Conservation (phyloP, 1,140 invertebrate genomes). For the Neodiprion fabricii region DNA sequence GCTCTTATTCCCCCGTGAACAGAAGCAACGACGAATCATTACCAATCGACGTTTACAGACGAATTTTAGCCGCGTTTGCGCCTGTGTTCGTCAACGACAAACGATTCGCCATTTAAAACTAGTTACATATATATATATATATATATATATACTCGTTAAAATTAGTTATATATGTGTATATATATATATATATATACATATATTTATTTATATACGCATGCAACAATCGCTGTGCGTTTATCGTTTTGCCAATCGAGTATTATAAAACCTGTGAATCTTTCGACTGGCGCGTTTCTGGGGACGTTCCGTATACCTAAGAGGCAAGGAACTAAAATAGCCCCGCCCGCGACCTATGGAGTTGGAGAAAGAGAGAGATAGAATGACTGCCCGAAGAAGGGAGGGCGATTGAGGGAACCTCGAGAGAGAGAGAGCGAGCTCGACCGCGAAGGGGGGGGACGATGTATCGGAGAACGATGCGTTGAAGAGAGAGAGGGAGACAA, state of each 20-base stretch:
- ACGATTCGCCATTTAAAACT: too few relatives aligned
- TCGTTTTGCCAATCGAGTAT: not conserved
- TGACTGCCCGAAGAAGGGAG: conserved; percentile 5
- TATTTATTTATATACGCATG: not conserved
- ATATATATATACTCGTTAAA: not conserved
- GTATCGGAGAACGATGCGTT: not conserved
- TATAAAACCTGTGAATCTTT: not conserved
- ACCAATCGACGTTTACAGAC: too few relatives aligned
- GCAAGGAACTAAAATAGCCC: conserved; percentile 10
- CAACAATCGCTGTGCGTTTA: not conserved
- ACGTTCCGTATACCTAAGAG: conserved; percentile 11
- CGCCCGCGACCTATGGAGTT: conserved; percentile 17
- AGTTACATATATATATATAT: not conserved
- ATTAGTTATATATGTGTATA: not conserved
- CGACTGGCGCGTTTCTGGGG: not conserved
- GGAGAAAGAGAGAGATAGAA: conserved; percentile 16
- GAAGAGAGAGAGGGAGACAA: conserved; percentile 20
- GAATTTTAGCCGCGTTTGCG: too few relatives aligned
- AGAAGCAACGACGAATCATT: too few relatives aligned
- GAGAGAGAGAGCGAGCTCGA: not conserved
- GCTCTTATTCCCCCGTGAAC: too few relatives aligned
- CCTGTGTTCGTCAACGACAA: too few relatives aligned
- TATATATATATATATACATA: conserved; percentile 20
- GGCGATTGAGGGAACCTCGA: conserved; percentile 9
- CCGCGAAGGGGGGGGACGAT: not conserved